These are phyloP conservation scores for Drosophila atroscutellata DNA, from an alignment of 2,888 invertebrate genomes.

Conservation along the genomic window DNA sequence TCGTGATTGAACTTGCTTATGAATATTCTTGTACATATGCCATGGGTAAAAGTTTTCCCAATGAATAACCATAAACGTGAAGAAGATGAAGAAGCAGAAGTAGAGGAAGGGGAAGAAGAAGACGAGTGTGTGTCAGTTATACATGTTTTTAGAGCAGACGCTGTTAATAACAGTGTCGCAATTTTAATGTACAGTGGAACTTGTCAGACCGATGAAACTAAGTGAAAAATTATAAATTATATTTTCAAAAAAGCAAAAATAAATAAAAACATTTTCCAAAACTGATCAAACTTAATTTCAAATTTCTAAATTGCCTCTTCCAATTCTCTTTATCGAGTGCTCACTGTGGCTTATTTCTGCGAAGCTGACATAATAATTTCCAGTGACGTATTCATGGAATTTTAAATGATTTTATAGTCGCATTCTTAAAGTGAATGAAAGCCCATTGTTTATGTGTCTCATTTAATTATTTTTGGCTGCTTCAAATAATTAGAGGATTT, in stretches of 20 bases:
- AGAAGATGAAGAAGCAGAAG: neutral
- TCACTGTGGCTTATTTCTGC: neutral
- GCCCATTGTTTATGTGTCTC: neutral
- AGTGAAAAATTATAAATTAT: neutral
- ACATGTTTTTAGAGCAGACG: slow-evolving; percentile 20
- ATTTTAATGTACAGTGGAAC: slow-evolving; percentile 20
- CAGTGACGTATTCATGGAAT: neutral
- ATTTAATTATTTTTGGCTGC: neutral
- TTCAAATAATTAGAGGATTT: neutral
- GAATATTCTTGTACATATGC: slow-evolving; percentile 9
- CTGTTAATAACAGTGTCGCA: slow-evolving; percentile 22
- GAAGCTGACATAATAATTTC: neutral
- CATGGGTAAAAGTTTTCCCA: slow-evolving; percentile 20
- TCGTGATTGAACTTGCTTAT: slow-evolving; percentile 16
- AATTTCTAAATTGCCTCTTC: neutral
- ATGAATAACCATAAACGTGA: slow-evolving; percentile 28
- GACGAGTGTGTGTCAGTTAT: slow-evolving; percentile 24
- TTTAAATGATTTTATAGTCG: neutral
- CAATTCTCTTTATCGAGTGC: neutral
- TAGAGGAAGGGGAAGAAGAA: neutral
- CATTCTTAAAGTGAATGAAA: neutral
- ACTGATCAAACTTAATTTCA: neutral
- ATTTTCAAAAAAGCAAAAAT: neutral
- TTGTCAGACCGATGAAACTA: neutral
- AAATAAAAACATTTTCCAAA: neutral